Evolutionary conservation across 2,113 vertebrate species (phyloP).

Genomic region (Accipiter cooperii): DNA sequence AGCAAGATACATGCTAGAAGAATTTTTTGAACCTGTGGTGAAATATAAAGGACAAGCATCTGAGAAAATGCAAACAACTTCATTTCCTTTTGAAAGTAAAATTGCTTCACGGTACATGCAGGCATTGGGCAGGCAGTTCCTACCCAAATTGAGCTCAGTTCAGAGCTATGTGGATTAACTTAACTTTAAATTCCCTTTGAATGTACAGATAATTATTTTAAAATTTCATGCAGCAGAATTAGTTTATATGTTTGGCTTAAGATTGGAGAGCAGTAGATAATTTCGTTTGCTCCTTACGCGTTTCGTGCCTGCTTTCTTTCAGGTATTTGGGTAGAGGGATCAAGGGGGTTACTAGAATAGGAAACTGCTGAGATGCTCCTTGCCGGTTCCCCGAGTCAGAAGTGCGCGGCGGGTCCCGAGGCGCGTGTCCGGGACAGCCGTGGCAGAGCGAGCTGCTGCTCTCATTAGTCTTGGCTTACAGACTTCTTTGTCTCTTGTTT

Average conservation of each 20-base stretch:
- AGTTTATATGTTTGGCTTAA: neutral
- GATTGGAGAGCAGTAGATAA: neutral
- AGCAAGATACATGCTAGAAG: neutral
- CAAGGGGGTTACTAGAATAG: neutral
- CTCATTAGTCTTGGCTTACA: neutral
- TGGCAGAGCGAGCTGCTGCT: neutral
- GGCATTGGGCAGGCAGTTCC: neutral
- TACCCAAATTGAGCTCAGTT: neutral
- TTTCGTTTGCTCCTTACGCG: neutral
- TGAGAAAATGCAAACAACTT: neutral
- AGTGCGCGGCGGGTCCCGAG: fast-evolving
- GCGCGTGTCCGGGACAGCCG: fast-evolving
- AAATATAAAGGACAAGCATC: neutral
- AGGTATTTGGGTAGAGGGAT: neutral
- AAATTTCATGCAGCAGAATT: too few relatives aligned
- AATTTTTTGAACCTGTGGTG: neutral
- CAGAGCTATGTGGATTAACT: neutral
- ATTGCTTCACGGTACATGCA: fast-evolving
- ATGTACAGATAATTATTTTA: too few relatives aligned
- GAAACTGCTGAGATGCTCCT: neutral
- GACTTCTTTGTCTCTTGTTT: neutral
- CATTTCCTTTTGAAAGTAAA: neutral
- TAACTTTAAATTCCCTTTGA: neutral
- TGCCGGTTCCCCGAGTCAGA: fast-evolving
- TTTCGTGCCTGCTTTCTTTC: neutral